phyloP scores from a whole-genome alignment of 30 jellyfish, hydroid and myxozoan species.

The Pelagia noctiluca region DNA sequence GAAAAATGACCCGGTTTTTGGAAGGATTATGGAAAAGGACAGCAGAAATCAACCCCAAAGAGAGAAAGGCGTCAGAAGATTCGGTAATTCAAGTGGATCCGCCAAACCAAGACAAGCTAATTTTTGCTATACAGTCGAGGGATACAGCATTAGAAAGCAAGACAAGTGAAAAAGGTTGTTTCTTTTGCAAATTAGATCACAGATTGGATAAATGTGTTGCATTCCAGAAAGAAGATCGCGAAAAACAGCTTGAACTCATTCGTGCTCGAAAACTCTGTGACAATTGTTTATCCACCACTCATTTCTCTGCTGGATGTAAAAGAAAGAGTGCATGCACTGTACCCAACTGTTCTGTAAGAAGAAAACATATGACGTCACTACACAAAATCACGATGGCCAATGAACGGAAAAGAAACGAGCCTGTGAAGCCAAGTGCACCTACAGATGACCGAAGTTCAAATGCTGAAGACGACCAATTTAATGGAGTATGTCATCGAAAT shows the following conservation, averaged over 20 bases:
- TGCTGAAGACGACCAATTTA: background rate
- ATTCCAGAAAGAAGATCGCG: background rate
- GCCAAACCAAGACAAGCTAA: background rate
- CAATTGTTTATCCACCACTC: background rate
- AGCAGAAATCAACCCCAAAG: background rate
- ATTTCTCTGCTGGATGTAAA: background rate
- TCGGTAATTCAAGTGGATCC: background rate
- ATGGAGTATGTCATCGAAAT: background rate
- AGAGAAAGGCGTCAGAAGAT: background rate
- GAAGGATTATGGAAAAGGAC: slow-evolving; percentile 33
- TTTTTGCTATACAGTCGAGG: slow-evolving; percentile 12
- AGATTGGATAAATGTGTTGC: background rate
- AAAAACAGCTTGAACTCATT: background rate
- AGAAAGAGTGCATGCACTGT: background rate
- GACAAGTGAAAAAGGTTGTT: background rate
- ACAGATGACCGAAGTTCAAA: too few relatives aligned
- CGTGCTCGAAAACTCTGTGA: background rate
- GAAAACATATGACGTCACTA: background rate
- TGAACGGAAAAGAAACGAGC: background rate
- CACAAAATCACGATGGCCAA: background rate
- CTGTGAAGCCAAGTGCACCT: too few relatives aligned
- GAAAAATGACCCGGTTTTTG: slow-evolving; percentile 46
- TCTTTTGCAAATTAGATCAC: background rate
- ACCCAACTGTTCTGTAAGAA: background rate
- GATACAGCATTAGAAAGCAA: background rate